phyloP scores from a whole-genome alignment of 2,888 invertebrate genomes.

The Polydrusus tereticollis region DNA sequence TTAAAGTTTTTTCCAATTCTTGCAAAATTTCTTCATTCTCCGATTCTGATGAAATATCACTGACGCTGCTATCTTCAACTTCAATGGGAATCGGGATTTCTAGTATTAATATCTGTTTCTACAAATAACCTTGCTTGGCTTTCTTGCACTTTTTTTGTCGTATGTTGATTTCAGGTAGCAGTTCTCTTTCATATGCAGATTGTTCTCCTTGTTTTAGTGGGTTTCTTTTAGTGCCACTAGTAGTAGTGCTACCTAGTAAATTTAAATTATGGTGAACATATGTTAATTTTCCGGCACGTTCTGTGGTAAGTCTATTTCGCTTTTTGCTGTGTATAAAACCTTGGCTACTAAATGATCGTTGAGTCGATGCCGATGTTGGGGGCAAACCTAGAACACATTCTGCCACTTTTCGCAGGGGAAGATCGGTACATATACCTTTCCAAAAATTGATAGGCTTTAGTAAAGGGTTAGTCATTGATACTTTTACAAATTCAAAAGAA shows the following conservation, averaged over 20 bases:
- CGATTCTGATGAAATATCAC: too few relatives aligned
- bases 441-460: neutral
- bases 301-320: conserved; percentile 13
- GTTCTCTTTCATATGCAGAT: too few relatives aligned
- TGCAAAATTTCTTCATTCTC: too few relatives aligned
- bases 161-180: too few relatives aligned
- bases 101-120: too few relatives aligned
- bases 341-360: conserved; percentile 10
- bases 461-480: neutral
- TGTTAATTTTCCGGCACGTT: conserved; percentile 1
- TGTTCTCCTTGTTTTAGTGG: too few relatives aligned
- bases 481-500: neutral
- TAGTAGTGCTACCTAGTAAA: neutral
- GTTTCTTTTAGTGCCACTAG: too few relatives aligned
- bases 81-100: too few relatives aligned
- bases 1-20: too few relatives aligned
- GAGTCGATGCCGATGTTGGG: conserved; percentile 14
- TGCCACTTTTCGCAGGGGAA: neutral
- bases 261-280: conserved; percentile 15
- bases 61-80: too few relatives aligned
- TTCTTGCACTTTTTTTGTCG: too few relatives aligned
- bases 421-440: neutral
- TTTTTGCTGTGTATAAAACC: conserved; percentile 14
- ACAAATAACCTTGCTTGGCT: too few relatives aligned
- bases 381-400: neutral